These are phyloP conservation scores for Gobiocypris rarus DNA, from an alignment of 2,113 vertebrate species.

Conservation along the genomic window DNA sequence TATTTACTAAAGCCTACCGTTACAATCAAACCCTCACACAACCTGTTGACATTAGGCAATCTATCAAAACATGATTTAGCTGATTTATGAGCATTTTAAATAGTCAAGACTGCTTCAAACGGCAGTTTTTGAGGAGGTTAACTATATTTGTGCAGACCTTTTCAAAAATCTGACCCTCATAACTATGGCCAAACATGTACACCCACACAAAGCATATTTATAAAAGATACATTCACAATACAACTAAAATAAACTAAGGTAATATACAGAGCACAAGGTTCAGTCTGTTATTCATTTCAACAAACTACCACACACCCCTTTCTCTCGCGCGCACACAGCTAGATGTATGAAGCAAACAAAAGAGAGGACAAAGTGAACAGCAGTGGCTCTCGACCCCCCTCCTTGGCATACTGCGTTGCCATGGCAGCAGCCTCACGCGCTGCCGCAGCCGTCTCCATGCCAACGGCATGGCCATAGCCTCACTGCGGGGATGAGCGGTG, in stretches of 20 bases:
- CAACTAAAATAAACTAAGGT: not conserved
- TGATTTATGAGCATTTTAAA: not conserved
- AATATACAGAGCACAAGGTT: conserved; percentile 21
- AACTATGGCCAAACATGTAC: not conserved
- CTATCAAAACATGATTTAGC: not conserved
- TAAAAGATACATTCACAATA: not conserved
- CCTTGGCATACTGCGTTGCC: conserved; percentile 75
- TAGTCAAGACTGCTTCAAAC: not conserved
- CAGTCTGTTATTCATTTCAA: not conserved
- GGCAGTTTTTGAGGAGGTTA: not conserved
- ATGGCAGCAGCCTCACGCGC: conserved; percentile 73
- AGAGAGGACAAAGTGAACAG: conserved; percentile 64
- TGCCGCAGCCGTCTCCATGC: conserved; percentile 76
- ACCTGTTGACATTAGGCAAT: not conserved
- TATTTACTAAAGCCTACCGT: not conserved
- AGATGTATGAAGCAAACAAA: conserved; percentile 53
- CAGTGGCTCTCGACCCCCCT: conserved; percentile 61
- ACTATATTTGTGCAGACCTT: not conserved
- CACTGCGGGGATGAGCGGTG: conserved; percentile 65
- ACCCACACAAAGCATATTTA: conserved; percentile 39
- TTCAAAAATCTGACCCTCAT: not conserved
- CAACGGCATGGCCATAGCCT: conserved; percentile 73
- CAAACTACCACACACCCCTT: not conserved
- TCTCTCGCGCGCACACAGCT: conserved; percentile 36
- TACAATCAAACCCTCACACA: not conserved